Conservation (phyloP, 2,888 invertebrate species). For the Oxyteleia sp. region DNA sequence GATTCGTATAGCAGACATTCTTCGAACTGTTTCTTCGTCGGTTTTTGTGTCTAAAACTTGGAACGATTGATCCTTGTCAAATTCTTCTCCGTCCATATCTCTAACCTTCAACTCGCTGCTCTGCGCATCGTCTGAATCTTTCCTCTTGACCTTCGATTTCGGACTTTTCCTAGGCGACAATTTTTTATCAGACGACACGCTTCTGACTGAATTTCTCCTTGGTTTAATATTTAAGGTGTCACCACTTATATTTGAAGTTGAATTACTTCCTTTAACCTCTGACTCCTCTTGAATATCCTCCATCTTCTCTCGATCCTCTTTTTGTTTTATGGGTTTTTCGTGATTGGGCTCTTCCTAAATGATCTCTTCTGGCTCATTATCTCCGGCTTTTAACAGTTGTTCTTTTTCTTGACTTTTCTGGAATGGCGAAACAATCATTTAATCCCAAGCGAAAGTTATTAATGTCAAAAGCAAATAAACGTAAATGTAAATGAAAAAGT, state of each 20-base stretch:
- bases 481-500: too few relatives aligned
- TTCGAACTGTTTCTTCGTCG: conserved; percentile 47
- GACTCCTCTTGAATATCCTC: conserved; percentile 55
- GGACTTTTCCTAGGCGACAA: conserved; percentile 45
- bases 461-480: conserved; percentile 30
- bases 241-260: conserved; percentile 5
- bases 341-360: conserved; percentile 18
- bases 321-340: conserved; percentile 1
- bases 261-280: conserved; percentile 39
- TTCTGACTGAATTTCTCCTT: conserved; percentile 42
- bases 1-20: conserved; percentile 26
- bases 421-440: conserved; percentile 44
- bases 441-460: not conserved
- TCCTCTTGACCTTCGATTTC: conserved; percentile 24
- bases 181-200: conserved; percentile 52
- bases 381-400: conserved; percentile 22
- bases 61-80: conserved; percentile 62
- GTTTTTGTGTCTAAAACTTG: conserved; percentile 64
- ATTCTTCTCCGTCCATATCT: conserved; percentile 25
- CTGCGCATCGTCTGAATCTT: conserved; percentile 31
- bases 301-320: conserved; percentile 52
- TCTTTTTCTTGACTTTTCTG: conserved; percentile 65
- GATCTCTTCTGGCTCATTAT: conserved; percentile 31
- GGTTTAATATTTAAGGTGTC: conserved; percentile 37
- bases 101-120: conserved; percentile 14